phyloP scores from a whole-genome alignment of 2,113 vertebrate species.

The Corythaixoides concolor region DNA sequence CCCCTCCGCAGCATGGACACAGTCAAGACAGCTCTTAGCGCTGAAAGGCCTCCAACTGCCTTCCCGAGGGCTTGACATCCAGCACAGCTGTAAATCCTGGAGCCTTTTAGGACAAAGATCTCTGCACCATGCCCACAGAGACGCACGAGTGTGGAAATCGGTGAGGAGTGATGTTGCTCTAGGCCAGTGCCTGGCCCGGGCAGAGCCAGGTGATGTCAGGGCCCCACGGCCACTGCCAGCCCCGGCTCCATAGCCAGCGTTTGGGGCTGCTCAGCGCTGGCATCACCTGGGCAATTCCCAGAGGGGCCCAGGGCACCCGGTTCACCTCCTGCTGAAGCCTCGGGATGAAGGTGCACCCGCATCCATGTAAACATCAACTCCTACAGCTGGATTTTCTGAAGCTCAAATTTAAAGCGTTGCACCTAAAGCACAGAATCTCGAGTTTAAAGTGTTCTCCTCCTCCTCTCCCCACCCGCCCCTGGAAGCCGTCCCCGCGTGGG shows the following conservation, averaged over 20 bases:
- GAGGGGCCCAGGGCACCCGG: accelerated
- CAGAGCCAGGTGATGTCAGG: accelerated
- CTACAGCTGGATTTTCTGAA: not conserved
- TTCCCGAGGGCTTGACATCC: not conserved
- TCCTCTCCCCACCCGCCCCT: not conserved
- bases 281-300: not conserved
- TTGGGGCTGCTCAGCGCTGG: not conserved
- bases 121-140: not conserved
- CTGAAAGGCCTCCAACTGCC: not conserved
- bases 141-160: not conserved
- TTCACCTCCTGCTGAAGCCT: not conserved
- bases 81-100: not conserved
- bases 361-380: not conserved
- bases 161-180: accelerated
- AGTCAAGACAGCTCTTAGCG: not conserved
- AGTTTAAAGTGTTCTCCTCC: not conserved
- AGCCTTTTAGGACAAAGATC: not conserved
- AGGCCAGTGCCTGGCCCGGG: not conserved
- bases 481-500: not conserved
- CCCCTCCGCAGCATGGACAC: not conserved
- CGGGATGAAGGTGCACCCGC: not conserved
- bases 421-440: not conserved
- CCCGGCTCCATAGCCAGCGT: accelerated
- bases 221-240: accelerated
- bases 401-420: not conserved